Conservation (phyloP, 1,140 invertebrate genomes). For the Diprion similis region DNA sequence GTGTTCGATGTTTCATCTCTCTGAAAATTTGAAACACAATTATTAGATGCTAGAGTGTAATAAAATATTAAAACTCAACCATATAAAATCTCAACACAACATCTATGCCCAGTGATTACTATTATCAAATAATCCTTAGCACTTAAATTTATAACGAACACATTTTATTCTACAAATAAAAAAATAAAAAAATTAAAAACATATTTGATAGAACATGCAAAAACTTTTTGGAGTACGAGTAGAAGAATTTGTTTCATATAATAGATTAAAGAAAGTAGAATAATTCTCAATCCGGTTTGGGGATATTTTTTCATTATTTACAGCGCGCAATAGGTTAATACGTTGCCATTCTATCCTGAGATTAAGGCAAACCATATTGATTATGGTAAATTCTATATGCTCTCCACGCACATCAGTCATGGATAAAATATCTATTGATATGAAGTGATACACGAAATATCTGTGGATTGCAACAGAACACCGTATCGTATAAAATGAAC, state of each 20-base stretch:
- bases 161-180: background rate
- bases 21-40: slow-evolving; percentile 41
- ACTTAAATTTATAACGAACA: background rate
- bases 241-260: no score
- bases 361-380: background rate
- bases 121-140: background rate
- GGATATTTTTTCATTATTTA: no score
- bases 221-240: no score
- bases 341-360: background rate
- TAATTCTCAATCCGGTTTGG: no score
- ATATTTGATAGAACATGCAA: background rate
- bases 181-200: no score
- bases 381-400: background rate
- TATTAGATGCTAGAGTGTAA: background rate
- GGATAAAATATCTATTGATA: background rate
- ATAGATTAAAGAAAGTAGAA: no score
- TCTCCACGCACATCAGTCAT: background rate
- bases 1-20: slow-evolving; percentile 60
- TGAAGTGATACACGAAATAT: background rate
- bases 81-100: background rate
- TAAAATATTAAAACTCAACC: background rate
- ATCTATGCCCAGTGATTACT: slow-evolving; percentile 3
- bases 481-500: no score
- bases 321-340: no score
- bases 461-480: background rate